These are phyloP conservation scores for Morbakka virulenta DNA, from an alignment of 30 jellyfish, hydroid and myxozoan species.

Conservation along the genomic window DNA sequence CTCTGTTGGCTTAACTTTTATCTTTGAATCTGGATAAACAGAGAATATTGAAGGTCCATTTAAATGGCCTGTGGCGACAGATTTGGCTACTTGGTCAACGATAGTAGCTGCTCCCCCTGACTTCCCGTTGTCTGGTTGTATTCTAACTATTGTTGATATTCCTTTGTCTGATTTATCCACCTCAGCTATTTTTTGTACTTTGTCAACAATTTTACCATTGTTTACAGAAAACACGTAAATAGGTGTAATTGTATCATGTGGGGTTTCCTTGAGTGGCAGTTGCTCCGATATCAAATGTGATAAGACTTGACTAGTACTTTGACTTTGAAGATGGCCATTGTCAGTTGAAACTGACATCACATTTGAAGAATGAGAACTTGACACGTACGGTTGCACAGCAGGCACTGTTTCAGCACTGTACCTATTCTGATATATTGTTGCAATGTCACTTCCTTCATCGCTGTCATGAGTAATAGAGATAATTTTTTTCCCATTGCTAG, in stretches of 20 bases:
- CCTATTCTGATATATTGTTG: background rate
- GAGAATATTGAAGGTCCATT: background rate
- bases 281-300: background rate
- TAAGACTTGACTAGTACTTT: background rate
- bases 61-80: background rate
- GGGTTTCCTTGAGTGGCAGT: too few relatives aligned
- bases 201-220: background rate
- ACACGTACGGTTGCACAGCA: background rate
- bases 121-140: constrained; percentile 44
- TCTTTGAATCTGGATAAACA: background rate
- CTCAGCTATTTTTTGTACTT: background rate
- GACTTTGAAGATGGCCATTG: background rate
- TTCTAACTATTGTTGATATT: constrained; percentile 23
- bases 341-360: background rate
- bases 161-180: background rate
- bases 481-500: background rate
- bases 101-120: constrained; percentile 68
- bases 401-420: too few relatives aligned
- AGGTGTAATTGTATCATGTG: background rate
- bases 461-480: background rate
- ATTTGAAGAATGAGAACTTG: background rate
- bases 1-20: background rate
- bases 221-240: background rate
- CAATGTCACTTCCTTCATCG: background rate
- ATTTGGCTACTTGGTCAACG: constrained; percentile 27